Evolutionary conservation across 1,140 invertebrate genomes (phyloP).

Genomic region (Piezodorus guildinii): DNA sequence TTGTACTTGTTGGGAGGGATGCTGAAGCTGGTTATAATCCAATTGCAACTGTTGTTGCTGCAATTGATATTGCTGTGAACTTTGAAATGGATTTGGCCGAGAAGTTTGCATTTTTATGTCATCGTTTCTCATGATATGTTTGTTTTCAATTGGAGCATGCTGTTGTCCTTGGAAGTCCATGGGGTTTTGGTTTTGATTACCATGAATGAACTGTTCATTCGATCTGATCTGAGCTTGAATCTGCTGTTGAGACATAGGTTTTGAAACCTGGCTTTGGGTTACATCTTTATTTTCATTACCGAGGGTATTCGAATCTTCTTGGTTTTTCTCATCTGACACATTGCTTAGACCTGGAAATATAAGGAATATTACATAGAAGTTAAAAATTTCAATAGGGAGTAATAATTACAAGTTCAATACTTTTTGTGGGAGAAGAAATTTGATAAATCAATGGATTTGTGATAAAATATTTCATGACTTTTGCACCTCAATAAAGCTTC

Average conservation of each 20-base stretch:
- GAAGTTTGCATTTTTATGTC: slow-evolving; percentile 25
- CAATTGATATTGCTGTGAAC: slow-evolving; percentile 30
- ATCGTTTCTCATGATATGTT: slow-evolving; percentile 22
- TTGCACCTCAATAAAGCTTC: too few species aligned
- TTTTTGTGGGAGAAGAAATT: too few species aligned
- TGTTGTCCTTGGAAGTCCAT: slow-evolving; percentile 20
- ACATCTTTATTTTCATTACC: slow-evolving; percentile 13
- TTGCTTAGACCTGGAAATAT: slow-evolving; percentile 32
- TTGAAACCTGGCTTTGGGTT: slow-evolving; percentile 17
- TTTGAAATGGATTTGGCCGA: slow-evolving; percentile 23
- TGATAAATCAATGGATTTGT: too few species aligned
- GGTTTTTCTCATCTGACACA: slow-evolving; percentile 33
- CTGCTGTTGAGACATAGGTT: slow-evolving; percentile 20
- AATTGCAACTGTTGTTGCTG: slow-evolving; percentile 28
- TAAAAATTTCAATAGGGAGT: slow-evolving; percentile 10
- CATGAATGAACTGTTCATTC: slow-evolving; percentile 25
- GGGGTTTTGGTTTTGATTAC: slow-evolving; percentile 7
- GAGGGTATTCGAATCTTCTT: slow-evolving; percentile 25
- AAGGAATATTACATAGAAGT: slow-evolving; percentile 16
- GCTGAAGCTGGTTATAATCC: slow-evolving; percentile 27
- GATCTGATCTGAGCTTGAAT: slow-evolving; percentile 25
- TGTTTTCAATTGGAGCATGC: slow-evolving; percentile 16
- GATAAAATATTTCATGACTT: too few species aligned
- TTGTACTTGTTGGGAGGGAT: slow-evolving; percentile 24
- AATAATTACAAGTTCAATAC: not conserved